These are phyloP conservation scores for Chironomus riparius DNA, from an alignment of 2,888 invertebrate species.

Conservation along the genomic window DNA sequence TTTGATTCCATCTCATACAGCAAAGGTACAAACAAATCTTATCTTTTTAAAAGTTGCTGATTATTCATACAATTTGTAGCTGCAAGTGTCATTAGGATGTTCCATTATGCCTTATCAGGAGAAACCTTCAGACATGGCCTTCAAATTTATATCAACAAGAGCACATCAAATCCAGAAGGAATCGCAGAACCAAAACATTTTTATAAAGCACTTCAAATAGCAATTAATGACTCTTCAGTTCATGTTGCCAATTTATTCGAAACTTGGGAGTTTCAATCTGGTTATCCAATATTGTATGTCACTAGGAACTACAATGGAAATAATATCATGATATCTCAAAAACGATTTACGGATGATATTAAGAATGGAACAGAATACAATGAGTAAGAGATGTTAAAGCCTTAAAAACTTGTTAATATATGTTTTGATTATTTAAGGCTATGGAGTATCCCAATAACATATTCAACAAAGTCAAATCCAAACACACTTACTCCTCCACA, in stretches of 20 bases:
- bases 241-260: slow-evolving; percentile 45
- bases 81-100: slow-evolving; percentile 22
- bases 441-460: slow-evolving; percentile 19
- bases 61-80: neutral
- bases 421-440: neutral
- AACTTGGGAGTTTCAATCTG: slow-evolving; percentile 53
- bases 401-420: neutral
- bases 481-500: no score
- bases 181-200: slow-evolving; percentile 6
- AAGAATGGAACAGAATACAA: neutral
- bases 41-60: no score
- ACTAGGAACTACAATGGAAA: slow-evolving; percentile 30
- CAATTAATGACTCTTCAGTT: neutral
- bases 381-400: no score
- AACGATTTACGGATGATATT: neutral
- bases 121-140: slow-evolving; percentile 1
- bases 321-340: slow-evolving; percentile 1
- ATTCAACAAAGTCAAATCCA: neutral
- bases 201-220: neutral
- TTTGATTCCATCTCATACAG: slow-evolving; percentile 18
- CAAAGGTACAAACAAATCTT: neutral
- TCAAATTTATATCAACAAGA: slow-evolving; percentile 3
- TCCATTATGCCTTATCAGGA: neutral
- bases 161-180: neutral
- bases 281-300: slow-evolving; percentile 51